Evolutionary conservation across 2,797 vertebrate species (phyloP).

Genomic region (Microctenopoma steveboyesi): DNA sequence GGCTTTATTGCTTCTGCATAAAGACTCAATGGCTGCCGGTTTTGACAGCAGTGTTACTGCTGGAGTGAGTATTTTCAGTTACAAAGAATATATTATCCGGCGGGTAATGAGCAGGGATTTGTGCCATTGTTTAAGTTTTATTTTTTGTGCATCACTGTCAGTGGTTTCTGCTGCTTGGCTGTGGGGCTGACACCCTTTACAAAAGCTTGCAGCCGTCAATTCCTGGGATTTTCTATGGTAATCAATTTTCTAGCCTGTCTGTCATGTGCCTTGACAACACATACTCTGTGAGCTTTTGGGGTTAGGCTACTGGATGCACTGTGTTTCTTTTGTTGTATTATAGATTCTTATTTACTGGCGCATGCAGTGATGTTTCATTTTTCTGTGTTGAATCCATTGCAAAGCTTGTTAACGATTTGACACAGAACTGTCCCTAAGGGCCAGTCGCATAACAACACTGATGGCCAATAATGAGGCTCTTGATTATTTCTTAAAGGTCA

Average conservation of each 20-base stretch:
- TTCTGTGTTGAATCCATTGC: conserved; percentile 17
- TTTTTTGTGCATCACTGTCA: conserved; percentile 45
- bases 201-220: conserved; percentile 42
- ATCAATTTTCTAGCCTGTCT: conserved; percentile 67
- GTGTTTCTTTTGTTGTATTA: conserved; percentile 54
- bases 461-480: conserved; percentile 45
- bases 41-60: conserved; percentile 45
- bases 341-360: conserved; percentile 70
- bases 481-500: conserved; percentile 30
- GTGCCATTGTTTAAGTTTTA: conserved; percentile 55
- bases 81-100: conserved; percentile 57
- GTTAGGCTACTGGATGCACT: conserved; percentile 51
- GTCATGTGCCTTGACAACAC: conserved; percentile 64
- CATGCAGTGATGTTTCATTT: conserved; percentile 45
- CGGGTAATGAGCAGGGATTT: conserved; percentile 41
- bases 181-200: conserved; percentile 34
- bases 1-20: conserved; percentile 36
- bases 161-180: conserved; percentile 44
- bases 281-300: conserved; percentile 44
- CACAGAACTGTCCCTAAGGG: conserved; percentile 31
- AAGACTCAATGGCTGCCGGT: conserved; percentile 57
- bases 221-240: conserved; percentile 53
- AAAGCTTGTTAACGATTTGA: conserved; percentile 45
- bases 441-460: conserved; percentile 34
- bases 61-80: conserved; percentile 34